Conservation (phyloP, 2,113 vertebrate genomes). For the Helogale parvula region DNA sequence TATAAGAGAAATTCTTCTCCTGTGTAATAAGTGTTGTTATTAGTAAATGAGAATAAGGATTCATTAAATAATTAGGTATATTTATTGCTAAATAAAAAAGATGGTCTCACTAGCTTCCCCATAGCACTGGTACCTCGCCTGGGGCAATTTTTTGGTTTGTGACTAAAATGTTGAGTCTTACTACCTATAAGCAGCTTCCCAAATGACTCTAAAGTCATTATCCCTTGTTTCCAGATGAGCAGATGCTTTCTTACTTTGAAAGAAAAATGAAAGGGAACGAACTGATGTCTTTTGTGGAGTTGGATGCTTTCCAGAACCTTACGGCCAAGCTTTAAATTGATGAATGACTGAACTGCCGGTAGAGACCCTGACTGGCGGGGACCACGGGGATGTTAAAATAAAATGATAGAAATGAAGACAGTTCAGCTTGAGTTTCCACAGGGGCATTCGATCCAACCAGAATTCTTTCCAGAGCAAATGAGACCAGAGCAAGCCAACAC, state of each 20-base stretch:
- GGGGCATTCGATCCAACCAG: neutral
- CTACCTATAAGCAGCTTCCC: neutral
- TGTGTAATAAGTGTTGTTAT: neutral
- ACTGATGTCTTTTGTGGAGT: conserved; percentile 20
- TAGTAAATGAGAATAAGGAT: conserved; percentile 2
- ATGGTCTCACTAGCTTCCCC: neutral
- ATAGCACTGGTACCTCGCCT: neutral
- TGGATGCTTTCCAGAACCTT: conserved; percentile 39
- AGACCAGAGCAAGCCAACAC: conserved; percentile 20
- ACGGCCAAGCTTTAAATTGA: conserved; percentile 53
- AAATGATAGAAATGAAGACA: conserved; percentile 73
- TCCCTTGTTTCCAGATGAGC: neutral
- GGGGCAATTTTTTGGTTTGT: neutral
- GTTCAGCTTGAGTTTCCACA: conserved; percentile 78
- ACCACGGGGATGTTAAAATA: conserved; percentile 60
- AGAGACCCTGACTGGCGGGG: conserved; percentile 45
- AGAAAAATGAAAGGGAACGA: conserved; percentile 33
- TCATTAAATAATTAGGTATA: neutral
- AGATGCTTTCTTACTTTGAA: conserved; percentile 34
- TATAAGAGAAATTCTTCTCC: neutral
- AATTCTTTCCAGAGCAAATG: conserved; percentile 45
- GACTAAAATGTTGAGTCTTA: neutral
- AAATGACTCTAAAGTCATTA: neutral
- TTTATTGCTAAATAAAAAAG: neutral
- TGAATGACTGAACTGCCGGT: neutral